Evolutionary conservation across 2,888 invertebrate genomes (phyloP).

Genomic region (Coecobrya sp.): DNA sequence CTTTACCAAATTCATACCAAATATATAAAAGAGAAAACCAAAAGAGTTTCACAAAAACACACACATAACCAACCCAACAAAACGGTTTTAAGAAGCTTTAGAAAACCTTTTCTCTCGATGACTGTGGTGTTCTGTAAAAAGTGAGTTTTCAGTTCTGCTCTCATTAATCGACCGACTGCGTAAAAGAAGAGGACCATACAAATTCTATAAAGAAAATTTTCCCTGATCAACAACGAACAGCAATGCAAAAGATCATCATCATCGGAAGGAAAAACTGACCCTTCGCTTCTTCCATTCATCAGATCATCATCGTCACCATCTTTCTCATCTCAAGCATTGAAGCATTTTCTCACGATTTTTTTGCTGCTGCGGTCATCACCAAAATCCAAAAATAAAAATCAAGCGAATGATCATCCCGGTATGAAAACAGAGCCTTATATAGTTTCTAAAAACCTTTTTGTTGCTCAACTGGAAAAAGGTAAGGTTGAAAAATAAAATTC

Average conservation of each 20-base stretch:
- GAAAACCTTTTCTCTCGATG: background rate
- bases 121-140: constrained; percentile 14
- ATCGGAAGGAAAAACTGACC: background rate
- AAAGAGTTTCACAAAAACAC: constrained; percentile 7
- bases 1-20: constrained; percentile 38
- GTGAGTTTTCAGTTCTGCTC: constrained; percentile 33
- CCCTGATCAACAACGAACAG: background rate
- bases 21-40: constrained; percentile 14
- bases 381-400: background rate
- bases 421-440: background rate
- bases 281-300: background rate
- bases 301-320: background rate
- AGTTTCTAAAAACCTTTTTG: constrained; percentile 58
- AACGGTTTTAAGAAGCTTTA: constrained; percentile 1
- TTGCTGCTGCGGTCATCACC: constrained; percentile 1
- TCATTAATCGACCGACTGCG: background rate
- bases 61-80: background rate
- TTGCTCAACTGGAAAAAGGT: constrained; percentile 68
- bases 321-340: background rate
- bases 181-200: background rate
- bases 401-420: constrained; percentile 2
- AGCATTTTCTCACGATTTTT: constrained; percentile 37
- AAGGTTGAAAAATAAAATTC: constrained; percentile 43
- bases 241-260: background rate
- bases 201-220: background rate